phyloP scores from a whole-genome alignment of 2,113 vertebrate species.

The Anoura caudifer region DNA sequence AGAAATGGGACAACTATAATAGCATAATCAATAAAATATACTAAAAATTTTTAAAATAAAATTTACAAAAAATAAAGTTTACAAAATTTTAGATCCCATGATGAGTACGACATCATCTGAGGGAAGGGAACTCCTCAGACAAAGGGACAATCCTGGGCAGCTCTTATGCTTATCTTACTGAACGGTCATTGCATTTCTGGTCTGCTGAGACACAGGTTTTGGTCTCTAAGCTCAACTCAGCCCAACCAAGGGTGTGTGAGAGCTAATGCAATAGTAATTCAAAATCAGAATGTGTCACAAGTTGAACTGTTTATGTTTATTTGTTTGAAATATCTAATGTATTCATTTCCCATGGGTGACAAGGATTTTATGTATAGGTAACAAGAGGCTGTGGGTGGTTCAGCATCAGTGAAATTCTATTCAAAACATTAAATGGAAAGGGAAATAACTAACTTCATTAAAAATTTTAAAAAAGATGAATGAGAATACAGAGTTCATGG shows the following conservation, averaged over 20 bases:
- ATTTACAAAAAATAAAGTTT: not conserved
- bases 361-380: conserved; percentile 49
- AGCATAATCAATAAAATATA: no score
- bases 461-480: conserved; percentile 39
- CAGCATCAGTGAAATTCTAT: conserved; percentile 35
- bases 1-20: no score
- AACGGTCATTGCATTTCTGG: not conserved
- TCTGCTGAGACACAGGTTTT: not conserved
- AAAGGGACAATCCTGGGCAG: not conserved
- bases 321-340: conserved; percentile 39
- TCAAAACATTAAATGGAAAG: conserved; percentile 50
- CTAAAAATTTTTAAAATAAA: not conserved
- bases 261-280: not conserved
- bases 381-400: not conserved
- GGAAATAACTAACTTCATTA: not conserved
- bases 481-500: not conserved
- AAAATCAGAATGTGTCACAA: conserved; percentile 7
- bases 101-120: not conserved
- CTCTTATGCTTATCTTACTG: not conserved
- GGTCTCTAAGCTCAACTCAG: not conserved
- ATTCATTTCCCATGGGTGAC: conserved; percentile 25
- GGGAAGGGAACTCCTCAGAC: not conserved
- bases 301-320: conserved; percentile 2
- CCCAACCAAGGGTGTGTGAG: not conserved
- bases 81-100: not conserved